These are phyloP conservation scores for Hymenochirus boettgeri DNA, from an alignment of 2,113 vertebrate species.

Conservation along the genomic window DNA sequence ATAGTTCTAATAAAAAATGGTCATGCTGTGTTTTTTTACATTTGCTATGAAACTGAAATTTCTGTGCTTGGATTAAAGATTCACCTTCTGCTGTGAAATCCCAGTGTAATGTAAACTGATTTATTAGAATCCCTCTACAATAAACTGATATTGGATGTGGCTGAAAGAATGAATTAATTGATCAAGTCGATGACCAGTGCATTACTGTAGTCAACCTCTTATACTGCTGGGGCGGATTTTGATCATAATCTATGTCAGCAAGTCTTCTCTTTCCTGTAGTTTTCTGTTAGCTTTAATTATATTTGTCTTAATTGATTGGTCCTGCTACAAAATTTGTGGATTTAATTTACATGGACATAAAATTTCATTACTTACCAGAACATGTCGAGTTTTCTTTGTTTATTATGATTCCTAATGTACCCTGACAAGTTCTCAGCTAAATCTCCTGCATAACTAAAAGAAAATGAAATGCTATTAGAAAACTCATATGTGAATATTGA, in stretches of 20 bases:
- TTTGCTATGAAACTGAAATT: constrained; percentile 50
- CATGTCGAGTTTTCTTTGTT: constrained; percentile 55
- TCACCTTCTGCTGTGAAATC: constrained; percentile 68
- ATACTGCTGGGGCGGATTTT: constrained; percentile 79
- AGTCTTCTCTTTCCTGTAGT: constrained; percentile 69
- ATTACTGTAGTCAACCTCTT: constrained; percentile 83
- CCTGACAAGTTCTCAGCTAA: constrained; percentile 47
- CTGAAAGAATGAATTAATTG: constrained; percentile 98
- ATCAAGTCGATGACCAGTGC: constrained; percentile 86
- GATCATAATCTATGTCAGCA: constrained; percentile 83
- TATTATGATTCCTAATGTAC: constrained; percentile 56
- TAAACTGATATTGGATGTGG: constrained; percentile 96
- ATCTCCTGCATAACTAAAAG: constrained; percentile 29
- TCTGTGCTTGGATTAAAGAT: constrained; percentile 67
- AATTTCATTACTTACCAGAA: constrained; percentile 69
- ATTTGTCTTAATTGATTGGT: constrained; percentile 78
- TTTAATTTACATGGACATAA: constrained; percentile 77
- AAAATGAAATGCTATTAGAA: constrained; percentile 42
- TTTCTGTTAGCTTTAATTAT: constrained; percentile 71
- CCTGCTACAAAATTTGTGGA: constrained; percentile 64
- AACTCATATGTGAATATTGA: too few relatives aligned
- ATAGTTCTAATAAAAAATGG: too few relatives aligned
- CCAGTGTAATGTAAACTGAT: constrained; percentile 85
- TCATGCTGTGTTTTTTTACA: not conserved
- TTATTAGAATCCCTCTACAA: constrained; percentile 80